Percentiles rank a stretch among this genome's conserved stretches.
These are phyloP conservation scores for Athene noctua DNA, from an alignment of 2,113 vertebrate genomes.

Conservation along the genomic window DNA sequence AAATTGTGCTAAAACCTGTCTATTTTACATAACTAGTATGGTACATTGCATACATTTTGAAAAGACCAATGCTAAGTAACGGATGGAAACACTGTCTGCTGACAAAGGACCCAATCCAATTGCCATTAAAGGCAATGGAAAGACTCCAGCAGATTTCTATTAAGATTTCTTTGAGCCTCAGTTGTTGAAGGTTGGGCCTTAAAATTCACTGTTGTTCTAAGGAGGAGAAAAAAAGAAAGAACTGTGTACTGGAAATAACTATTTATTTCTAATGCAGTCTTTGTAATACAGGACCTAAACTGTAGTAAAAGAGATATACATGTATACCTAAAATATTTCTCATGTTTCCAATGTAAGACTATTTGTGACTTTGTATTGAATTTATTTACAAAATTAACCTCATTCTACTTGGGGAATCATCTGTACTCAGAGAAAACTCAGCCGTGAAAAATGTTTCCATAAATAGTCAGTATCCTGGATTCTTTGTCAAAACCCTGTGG, in stretches of 20 bases:
- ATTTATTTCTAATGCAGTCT: background rate
- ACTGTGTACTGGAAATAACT: background rate
- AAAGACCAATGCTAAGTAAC: background rate
- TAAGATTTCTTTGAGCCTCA: background rate
- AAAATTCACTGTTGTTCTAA: background rate
- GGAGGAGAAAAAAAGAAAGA: background rate
- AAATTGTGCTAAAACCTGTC: conserved; percentile 75
- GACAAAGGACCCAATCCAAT: background rate
- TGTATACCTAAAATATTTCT: background rate
- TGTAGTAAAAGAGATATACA: background rate
- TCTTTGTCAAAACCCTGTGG: background rate
- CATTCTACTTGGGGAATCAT: background rate
- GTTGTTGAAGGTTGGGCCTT: background rate
- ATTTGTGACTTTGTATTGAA: background rate
- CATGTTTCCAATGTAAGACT: background rate
- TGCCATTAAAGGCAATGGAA: background rate
- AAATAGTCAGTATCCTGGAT: background rate
- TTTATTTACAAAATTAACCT: background rate
- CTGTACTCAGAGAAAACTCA: background rate
- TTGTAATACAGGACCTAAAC: background rate
- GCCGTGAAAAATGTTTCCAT: too few relatives aligned
- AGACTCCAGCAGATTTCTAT: background rate
- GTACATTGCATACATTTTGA: background rate
- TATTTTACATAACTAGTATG: background rate
- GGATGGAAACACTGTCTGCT: background rate